Evolutionary conservation across 2,888 invertebrate genomes (phyloP).

Genomic region (Frankliniella intonsa): DNA sequence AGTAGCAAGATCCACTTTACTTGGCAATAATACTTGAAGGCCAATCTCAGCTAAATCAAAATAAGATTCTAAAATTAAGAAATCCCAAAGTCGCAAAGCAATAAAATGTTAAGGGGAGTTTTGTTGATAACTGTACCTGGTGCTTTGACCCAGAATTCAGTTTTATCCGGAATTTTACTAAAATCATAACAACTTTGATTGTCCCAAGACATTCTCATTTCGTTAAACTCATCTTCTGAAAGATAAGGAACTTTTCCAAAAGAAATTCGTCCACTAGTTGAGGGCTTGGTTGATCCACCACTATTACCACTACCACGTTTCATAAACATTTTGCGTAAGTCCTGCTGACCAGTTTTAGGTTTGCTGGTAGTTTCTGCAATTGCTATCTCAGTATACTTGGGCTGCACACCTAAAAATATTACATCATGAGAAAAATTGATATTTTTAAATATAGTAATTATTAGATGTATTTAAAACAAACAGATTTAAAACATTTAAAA

Average conservation of each 20-base stretch:
- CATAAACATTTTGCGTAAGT: not conserved
- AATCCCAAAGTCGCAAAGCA: no score
- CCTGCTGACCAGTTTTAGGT: constrained; percentile 4
- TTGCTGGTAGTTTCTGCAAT: not conserved
- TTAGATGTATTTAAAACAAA: not conserved
- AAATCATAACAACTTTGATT: not conserved
- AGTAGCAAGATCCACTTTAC: not conserved
- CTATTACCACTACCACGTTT: not conserved
- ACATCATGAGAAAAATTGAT: no score
- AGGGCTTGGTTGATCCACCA: not conserved
- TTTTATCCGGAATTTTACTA: not conserved
- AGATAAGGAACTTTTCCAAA: not conserved
- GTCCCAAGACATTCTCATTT: not conserved
- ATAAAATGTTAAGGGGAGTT: no score
- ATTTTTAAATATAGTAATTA: not conserved
- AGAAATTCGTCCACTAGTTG: not conserved
- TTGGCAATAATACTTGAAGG: not conserved
- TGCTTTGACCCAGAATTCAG: not conserved
- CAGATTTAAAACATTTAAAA: not conserved
- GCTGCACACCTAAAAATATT: not conserved
- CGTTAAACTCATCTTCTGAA: not conserved
- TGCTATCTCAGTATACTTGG: not conserved
- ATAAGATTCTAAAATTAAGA: not conserved
- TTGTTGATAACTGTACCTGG: not conserved
- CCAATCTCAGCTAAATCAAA: not conserved